Evolutionary conservation across 2,113 vertebrate genomes (phyloP).

Genomic region (Poecile atricapillus): DNA sequence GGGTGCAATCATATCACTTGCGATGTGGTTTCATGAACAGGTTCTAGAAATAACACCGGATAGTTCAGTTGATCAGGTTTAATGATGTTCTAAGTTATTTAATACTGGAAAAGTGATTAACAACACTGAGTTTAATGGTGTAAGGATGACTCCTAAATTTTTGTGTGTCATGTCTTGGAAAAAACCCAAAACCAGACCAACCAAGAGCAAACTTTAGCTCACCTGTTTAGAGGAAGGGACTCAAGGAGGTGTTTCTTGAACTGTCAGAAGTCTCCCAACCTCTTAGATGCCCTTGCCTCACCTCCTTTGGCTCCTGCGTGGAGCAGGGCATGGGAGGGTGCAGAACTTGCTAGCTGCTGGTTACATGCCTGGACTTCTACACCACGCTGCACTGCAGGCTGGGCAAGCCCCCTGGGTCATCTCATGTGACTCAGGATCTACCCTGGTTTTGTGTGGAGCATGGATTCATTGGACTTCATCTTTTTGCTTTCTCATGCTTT

Average conservation of each 20-base stretch:
- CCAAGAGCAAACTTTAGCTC: background rate
- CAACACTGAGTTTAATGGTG: background rate
- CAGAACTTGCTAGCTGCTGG: background rate
- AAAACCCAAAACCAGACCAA: background rate
- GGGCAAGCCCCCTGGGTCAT: background rate
- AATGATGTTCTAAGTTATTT: background rate
- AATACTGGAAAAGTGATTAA: background rate
- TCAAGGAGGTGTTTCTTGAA: background rate
- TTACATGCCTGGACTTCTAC: accelerated
- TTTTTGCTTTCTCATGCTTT: background rate
- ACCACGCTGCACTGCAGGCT: accelerated
- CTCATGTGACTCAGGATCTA: background rate
- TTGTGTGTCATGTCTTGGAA: background rate
- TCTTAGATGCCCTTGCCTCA: background rate
- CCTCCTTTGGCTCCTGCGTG: accelerated
- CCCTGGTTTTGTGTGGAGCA: background rate
- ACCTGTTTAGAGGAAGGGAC: background rate
- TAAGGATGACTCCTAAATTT: background rate
- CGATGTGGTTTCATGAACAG: background rate
- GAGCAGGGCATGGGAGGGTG: background rate
- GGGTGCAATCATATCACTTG: background rate
- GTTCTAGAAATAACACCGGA: background rate
- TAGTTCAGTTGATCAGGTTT: background rate
- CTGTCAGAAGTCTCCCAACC: background rate
- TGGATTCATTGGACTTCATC: accelerated